These are phyloP conservation scores for Kuschelorhynchus macadamiae DNA, from an alignment of 2,888 invertebrate genomes.

Conservation along the genomic window DNA sequence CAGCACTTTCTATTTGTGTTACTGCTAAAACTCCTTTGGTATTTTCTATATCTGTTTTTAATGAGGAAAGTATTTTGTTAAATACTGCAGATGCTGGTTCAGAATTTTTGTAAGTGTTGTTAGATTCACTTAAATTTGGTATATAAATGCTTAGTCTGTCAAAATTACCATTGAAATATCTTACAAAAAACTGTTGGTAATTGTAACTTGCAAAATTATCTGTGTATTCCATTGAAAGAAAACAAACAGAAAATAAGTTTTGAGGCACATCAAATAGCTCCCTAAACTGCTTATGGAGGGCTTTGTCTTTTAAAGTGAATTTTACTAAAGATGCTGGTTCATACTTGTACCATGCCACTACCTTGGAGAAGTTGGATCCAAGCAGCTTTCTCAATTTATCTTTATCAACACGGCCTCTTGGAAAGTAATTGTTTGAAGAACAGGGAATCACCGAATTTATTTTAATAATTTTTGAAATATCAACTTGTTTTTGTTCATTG, in stretches of 20 bases:
- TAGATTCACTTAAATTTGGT: conserved; percentile 68
- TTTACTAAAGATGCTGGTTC: conserved; percentile 71
- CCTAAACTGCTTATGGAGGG: conserved; percentile 75
- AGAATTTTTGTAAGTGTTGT: conserved; percentile 62
- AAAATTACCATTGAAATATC: conserved; percentile 71
- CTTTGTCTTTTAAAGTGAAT: conserved; percentile 76
- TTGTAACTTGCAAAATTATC: conserved; percentile 58
- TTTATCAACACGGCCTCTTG: conserved; percentile 73
- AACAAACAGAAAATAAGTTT: conserved; percentile 76
- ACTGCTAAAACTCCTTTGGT: conserved; percentile 59
- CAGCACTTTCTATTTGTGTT: conserved; percentile 62
- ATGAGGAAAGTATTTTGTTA: conserved; percentile 58
- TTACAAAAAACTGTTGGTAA: conserved; percentile 38
- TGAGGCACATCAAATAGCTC: conserved; percentile 72
- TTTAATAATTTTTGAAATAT: conserved; percentile 74
- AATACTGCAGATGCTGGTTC: conserved; percentile 61
- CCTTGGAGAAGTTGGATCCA: conserved; percentile 71
- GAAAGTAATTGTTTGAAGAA: conserved; percentile 73
- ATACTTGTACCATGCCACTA: conserved; percentile 80
- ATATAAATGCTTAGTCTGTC: conserved; percentile 71
- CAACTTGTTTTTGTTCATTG: conserved; percentile 75
- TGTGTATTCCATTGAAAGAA: conserved; percentile 72
- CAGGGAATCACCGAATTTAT: conserved; percentile 75
- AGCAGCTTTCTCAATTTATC: conserved; percentile 72
- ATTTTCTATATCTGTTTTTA: conserved; percentile 57